Percentiles rank a stretch among this genome's conserved stretches.
These are phyloP conservation scores for Rotaria macrura DNA, from an alignment of 2,888 invertebrate species.

Conservation along the genomic window DNA sequence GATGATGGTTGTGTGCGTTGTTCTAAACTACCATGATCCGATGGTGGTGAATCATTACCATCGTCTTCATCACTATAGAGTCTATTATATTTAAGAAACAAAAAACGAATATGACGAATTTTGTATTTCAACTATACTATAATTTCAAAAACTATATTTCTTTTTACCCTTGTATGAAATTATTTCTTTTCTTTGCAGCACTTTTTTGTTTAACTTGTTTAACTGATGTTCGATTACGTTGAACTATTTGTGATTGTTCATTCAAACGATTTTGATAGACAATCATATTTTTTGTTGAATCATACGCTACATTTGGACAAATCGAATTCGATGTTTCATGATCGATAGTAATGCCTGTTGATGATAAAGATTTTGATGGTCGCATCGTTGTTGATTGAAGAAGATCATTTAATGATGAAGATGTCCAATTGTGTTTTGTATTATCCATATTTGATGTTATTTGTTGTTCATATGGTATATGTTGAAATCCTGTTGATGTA, in stretches of 20 bases:
- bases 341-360: background rate
- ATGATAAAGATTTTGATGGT: background rate
- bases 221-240: constrained; percentile 3
- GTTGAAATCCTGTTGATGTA: constrained; percentile 1
- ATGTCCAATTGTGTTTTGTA: background rate
- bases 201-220: constrained; percentile 16
- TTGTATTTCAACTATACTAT: too few species aligned
- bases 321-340: background rate
- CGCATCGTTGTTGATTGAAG: background rate
- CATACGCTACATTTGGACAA: background rate
- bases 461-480: background rate
- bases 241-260: background rate
- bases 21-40: background rate
- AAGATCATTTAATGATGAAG: background rate
- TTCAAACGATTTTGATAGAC: background rate
- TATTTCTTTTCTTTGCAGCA: background rate
- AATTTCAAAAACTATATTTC: too few species aligned
- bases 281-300: background rate
- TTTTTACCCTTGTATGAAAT: background rate
- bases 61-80: background rate
- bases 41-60: background rate
- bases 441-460: background rate
- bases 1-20: background rate
- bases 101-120: too few species aligned
- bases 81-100: background rate